phyloP scores from a whole-genome alignment of 2,888 invertebrate species.

The Lapara coniferarum region DNA sequence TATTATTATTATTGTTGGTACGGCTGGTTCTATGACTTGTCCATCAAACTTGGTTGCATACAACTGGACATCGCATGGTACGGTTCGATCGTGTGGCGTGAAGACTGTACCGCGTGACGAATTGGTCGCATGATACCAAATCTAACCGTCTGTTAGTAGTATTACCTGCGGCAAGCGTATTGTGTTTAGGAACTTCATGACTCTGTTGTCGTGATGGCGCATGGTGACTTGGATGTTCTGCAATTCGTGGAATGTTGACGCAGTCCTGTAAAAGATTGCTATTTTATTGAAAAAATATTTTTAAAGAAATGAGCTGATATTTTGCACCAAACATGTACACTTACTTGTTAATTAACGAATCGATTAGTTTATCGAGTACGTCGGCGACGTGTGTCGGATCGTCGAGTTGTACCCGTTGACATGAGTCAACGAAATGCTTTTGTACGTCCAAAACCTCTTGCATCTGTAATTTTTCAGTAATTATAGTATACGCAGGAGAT shows the following conservation, averaged over 20 bases:
- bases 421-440: conserved; percentile 86
- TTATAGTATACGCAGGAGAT: not conserved
- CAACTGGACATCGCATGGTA: no score
- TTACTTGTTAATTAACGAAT: conserved; percentile 86
- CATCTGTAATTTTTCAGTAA: conserved; percentile 63
- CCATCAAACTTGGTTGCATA: no score
- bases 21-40: no score
- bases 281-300: conserved; percentile 1
- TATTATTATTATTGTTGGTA: no score
- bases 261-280: conserved; percentile 71
- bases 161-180: conserved; percentile 64
- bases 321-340: conserved; percentile 44
- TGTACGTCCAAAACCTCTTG: conserved; percentile 85
- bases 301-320: not conserved
- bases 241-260: conserved; percentile 81
- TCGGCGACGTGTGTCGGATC: conserved; percentile 85
- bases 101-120: no score
- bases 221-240: conserved; percentile 81
- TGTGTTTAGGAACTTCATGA: conserved; percentile 65
- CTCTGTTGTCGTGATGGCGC: conserved; percentile 69
- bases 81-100: no score
- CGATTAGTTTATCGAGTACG: conserved; percentile 85
- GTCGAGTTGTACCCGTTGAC: conserved; percentile 86
- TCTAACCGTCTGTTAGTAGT: no score
- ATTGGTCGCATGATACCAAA: no score